phyloP scores from a whole-genome alignment of 2,797 vertebrate species.

The Amblyopsis hoosieri region DNA sequence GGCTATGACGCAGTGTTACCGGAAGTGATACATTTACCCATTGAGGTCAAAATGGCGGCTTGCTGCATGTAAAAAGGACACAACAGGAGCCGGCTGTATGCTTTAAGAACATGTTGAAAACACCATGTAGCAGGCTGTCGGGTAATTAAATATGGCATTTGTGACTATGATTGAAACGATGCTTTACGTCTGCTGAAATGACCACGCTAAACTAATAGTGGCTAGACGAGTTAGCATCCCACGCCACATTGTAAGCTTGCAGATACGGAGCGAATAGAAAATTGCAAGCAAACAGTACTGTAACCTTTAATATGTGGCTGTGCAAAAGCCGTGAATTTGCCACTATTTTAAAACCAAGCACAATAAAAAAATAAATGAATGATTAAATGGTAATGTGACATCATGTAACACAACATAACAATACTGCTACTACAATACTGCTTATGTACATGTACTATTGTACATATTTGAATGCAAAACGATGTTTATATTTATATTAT shows the following conservation, averaged over 20 bases:
- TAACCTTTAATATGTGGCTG: slow-evolving; percentile 54
- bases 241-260: not conserved
- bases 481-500: too few relatives aligned
- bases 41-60: too few relatives aligned
- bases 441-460: too few relatives aligned
- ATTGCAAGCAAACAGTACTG: not conserved
- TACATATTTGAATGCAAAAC: too few relatives aligned
- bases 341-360: too few relatives aligned
- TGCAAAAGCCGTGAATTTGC: not conserved
- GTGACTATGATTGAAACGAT: rapidly evolving
- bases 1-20: too few relatives aligned
- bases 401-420: too few relatives aligned
- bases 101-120: slow-evolving; percentile 76
- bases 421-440: too few relatives aligned
- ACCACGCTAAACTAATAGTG: not conserved
- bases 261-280: not conserved
- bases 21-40: too few relatives aligned
- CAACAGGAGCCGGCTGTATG: slow-evolving; percentile 47
- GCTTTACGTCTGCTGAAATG: not conserved
- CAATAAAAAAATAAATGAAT: too few relatives aligned
- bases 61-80: slow-evolving; percentile 74
- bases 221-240: slow-evolving; percentile 49
- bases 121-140: slow-evolving; percentile 72
- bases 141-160: slow-evolving; percentile 48
- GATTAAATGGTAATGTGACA: too few relatives aligned